Conservation (phyloP, 2,797 vertebrate genomes). For the Lithobates pipiens region DNA sequence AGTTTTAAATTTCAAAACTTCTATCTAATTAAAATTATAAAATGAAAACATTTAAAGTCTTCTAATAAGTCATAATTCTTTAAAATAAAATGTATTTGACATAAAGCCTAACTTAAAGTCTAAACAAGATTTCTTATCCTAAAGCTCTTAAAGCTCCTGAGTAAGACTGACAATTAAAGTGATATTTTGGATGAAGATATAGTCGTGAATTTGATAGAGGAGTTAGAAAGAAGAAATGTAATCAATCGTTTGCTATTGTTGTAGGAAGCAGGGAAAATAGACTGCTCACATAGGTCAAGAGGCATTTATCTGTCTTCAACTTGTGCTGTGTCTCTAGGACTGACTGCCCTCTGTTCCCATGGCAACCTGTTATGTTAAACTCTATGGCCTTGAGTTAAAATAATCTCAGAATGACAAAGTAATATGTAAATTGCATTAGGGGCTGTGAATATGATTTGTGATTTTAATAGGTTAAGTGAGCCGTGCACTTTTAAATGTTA, state of each 20-base stretch:
- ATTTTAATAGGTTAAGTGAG: conserved; percentile 43
- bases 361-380: conserved; percentile 26
- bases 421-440: conserved; percentile 33
- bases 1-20: no score
- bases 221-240: not conserved
- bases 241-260: not conserved
- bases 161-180: not conserved
- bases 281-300: conserved; percentile 18
- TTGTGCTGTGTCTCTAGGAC: not conserved
- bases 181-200: not conserved
- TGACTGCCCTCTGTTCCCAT: conserved; percentile 40
- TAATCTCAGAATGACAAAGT: conserved; percentile 22
- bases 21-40: no score
- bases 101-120: not conserved
- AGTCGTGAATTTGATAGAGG: not conserved
- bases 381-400: conserved; percentile 15
- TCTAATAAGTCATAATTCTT: not conserved
- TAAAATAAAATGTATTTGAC: not conserved
- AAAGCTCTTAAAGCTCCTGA: no score
- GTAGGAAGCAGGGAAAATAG: conserved; percentile 16
- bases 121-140: not conserved
- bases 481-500: conserved; percentile 14
- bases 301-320: conserved; percentile 13
- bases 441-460: not conserved
- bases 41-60: not conserved